Conservation (phyloP, 2,113 vertebrate genomes). For the Tonatia bakeri region DNA sequence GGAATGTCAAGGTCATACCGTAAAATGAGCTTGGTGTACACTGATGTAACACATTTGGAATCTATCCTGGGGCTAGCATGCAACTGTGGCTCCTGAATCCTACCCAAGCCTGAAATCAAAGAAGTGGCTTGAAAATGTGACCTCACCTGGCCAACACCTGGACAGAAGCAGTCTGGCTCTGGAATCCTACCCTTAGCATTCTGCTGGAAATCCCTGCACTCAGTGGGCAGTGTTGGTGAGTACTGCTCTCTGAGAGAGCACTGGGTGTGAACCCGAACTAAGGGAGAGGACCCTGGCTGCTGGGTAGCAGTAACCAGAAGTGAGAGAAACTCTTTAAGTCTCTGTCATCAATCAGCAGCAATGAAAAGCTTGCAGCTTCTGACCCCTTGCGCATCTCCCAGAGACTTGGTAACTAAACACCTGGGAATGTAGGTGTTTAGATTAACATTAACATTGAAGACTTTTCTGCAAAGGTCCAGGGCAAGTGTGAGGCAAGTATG, state of each 20-base stretch:
- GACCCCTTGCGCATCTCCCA: background rate
- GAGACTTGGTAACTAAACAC: too few relatives aligned
- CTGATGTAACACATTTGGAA: background rate
- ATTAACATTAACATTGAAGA: background rate
- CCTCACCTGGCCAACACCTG: background rate
- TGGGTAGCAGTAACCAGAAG: background rate
- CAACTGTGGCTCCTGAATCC: too few relatives aligned
- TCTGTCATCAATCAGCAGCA: background rate
- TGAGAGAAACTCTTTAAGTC: background rate
- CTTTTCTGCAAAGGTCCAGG: background rate
- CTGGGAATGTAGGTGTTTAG: too few relatives aligned
- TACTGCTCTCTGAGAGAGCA: rapidly evolving
- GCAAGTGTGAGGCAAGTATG: rapidly evolving
- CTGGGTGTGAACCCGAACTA: rapidly evolving
- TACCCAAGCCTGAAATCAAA: background rate
- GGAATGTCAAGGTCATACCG: background rate
- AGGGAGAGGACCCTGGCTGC: background rate
- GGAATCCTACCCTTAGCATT: too few relatives aligned
- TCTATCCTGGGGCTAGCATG: background rate
- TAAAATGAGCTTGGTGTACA: too few relatives aligned
- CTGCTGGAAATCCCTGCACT: background rate
- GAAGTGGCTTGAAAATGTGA: background rate
- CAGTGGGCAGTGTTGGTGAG: too few relatives aligned
- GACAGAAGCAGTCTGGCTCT: too few relatives aligned
- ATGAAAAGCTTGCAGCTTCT: background rate